Evolutionary conservation across 1,140 invertebrate genomes (phyloP), one percentile per base, ranked within the genome.

Genomic region (Proctacanthus coquilletti): DNA sequence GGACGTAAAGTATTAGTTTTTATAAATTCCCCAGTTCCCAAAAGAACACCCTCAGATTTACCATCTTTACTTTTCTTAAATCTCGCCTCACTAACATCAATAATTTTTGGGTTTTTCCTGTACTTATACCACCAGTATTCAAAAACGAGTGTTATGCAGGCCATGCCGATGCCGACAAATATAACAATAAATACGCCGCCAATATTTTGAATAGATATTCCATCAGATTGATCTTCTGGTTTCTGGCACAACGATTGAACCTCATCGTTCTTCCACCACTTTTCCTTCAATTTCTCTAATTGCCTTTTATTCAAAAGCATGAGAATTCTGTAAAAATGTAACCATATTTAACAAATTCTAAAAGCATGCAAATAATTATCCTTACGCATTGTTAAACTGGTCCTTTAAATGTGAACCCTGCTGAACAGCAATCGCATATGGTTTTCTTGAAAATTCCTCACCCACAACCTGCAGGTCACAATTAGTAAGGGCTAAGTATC

Each of bases 121-220:
- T 78, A 80, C 32, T 80, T 77, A 53, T 92, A 94, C 74, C 85
- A 94, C 77, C 87, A 95, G 51, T 94, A 96, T 61, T 98, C 93
- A 30, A 92, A 77, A 0, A 77, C 79, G n/a, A 97, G 63, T 0
- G 89, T 94, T 18, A 95, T 61, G 46, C 89, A 87, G 8, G 92
- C 87, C 48, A 94, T 65, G 0, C 80, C 81, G 29, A 95, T 93
- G 0, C 91, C 91, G 34, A 91, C 84, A 47, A 94, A 88, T 44
- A 95, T 93, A 0, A 94, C 85, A 31, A 97, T 91, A 52, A 97
- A 98, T 0, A 97, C 92, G 1, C 93, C 93, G 27, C 93, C 89
- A 42, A 97, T 98, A 56, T 97, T 97, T 46, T 92, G 75, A 44
- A 98, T 95, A 40, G 86, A 92, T 49, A 98, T 98, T 23, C 93